A percentile compares a stretch with the other conserved stretches of the same genome.
Evolutionary conservation across 23 tunicate genomes (phyloP).

Genomic region (Ascidia mentula): DNA sequence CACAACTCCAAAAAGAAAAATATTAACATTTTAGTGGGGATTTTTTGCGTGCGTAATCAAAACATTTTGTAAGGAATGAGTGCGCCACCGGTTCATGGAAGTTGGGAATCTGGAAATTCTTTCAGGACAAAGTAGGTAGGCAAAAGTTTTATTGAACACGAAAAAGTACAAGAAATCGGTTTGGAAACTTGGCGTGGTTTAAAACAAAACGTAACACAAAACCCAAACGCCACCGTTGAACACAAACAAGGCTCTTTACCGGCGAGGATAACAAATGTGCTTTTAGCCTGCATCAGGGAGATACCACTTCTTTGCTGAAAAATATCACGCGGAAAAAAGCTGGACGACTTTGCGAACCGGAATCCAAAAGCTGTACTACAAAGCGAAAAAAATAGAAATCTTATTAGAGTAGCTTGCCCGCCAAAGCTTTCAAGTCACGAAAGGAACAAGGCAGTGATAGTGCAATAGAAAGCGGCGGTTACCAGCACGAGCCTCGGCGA

Average conservation of each 20-base stretch:
- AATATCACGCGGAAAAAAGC: not conserved
- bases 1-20: too few species aligned
- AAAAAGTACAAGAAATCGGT: constrained; percentile 4
- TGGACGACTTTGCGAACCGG: not conserved
- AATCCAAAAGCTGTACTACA: constrained; percentile 2
- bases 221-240: constrained; percentile 9
- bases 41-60: too few species aligned
- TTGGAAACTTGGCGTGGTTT: constrained; percentile 9
- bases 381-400: not conserved
- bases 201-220: constrained; percentile 3
- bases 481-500: not conserved
- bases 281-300: too few species aligned
- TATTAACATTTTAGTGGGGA: too few species aligned
- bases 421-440: not conserved
- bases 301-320: too few species aligned
- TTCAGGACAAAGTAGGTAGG: not conserved
- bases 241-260: not conserved
- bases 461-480: constrained; percentile 1
- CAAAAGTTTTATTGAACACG: constrained; percentile 5
- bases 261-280: not conserved
- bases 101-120: not conserved
- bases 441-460: constrained; percentile 12
- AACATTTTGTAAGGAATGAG: too few species aligned
- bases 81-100: too few species aligned
- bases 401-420: not conserved